A percentile compares a stretch with the other conserved stretches of the same genome.
These are phyloP conservation scores for Bibio marci DNA, from an alignment of 2,888 invertebrate species.

Conservation along the genomic window DNA sequence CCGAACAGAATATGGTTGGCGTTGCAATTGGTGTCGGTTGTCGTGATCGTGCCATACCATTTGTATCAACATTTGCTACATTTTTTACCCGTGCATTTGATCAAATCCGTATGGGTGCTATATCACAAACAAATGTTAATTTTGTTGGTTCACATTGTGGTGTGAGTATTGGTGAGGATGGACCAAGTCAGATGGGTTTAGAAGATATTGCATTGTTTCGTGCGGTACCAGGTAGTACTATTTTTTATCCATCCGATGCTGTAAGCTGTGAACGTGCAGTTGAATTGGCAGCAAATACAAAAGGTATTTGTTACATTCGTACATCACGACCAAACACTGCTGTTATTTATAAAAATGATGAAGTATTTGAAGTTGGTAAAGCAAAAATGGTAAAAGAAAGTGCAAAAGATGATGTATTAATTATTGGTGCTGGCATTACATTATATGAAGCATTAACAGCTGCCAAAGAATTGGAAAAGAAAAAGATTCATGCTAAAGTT, in stretches of 20 bases:
- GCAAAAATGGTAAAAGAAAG: slow-evolving; percentile 65
- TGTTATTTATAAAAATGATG: slow-evolving; percentile 72
- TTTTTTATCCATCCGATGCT: slow-evolving; percentile 79
- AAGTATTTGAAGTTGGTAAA: slow-evolving; percentile 48
- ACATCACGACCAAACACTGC: slow-evolving; percentile 84
- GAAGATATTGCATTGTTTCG: slow-evolving; percentile 96
- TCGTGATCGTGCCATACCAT: slow-evolving; percentile 80
- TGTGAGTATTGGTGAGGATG: slow-evolving; percentile 96
- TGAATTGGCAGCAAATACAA: slow-evolving; percentile 88
- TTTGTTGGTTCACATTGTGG: slow-evolving; percentile 96
- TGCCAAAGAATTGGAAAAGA: slow-evolving; percentile 50
- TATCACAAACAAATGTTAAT: slow-evolving; percentile 94
- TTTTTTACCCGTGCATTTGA: slow-evolving; percentile 95
- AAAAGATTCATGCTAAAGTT: slow-evolving; percentile 61
- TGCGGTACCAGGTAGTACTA: slow-evolving; percentile 62
- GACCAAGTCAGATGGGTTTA: slow-evolving; percentile 98
- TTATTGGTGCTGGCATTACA: slow-evolving; percentile 90
- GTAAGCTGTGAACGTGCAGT: slow-evolving; percentile 88
- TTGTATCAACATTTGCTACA: slow-evolving; percentile 93
- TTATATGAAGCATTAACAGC: slow-evolving; percentile 80
- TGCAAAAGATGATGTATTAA: slow-evolving; percentile 57
- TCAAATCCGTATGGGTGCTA: slow-evolving; percentile 99
- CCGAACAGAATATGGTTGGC: slow-evolving; percentile 95
- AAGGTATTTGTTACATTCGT: slow-evolving; percentile 89
- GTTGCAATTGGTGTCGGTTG: slow-evolving; percentile 92